Evolutionary conservation across 2,888 invertebrate genomes (phyloP).

Genomic region (Drosophila conformis): DNA sequence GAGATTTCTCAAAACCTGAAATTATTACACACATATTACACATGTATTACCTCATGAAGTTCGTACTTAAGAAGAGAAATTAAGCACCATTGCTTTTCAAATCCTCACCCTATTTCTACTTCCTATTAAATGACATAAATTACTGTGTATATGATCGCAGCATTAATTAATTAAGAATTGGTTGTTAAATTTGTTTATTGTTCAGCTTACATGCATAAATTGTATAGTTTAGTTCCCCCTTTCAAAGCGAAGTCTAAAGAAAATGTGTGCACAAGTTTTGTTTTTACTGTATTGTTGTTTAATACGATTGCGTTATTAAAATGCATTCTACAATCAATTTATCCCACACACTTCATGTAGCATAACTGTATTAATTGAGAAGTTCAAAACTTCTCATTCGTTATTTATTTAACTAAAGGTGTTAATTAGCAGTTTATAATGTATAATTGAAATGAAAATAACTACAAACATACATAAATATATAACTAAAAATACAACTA

Average conservation of each 20-base stretch:
- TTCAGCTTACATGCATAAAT: conserved; percentile 23
- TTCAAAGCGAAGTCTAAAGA: conserved; percentile 20
- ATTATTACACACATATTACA: conserved; percentile 32
- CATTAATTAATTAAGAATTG: conserved; percentile 37
- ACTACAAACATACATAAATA: background rate
- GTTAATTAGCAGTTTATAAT: conserved; percentile 59
- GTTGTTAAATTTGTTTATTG: conserved; percentile 42
- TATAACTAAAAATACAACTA: conserved; percentile 5
- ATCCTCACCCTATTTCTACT: conserved; percentile 33
- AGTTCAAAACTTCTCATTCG: conserved; percentile 61
- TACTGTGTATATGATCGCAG: conserved; percentile 25
- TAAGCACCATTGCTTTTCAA: conserved; percentile 30
- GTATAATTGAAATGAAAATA: conserved; percentile 24
- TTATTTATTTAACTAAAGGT: conserved; percentile 62
- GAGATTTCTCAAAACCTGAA: conserved; percentile 23
- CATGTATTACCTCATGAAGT: conserved; percentile 64
- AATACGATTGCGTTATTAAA: conserved; percentile 36
- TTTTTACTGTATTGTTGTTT: conserved; percentile 38
- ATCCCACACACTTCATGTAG: conserved; percentile 23
- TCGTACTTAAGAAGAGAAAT: conserved; percentile 63
- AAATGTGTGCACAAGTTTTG: conserved; percentile 45
- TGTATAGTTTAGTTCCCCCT: conserved; percentile 23
- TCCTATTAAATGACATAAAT: conserved; percentile 29
- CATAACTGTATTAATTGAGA: conserved; percentile 47
- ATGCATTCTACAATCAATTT: conserved; percentile 28